A percentile compares a stretch with the other conserved stretches of the same genome.
Evolutionary conservation across 2,113 vertebrate genomes (phyloP).

Genomic region (Nematolebias whitei): DNA sequence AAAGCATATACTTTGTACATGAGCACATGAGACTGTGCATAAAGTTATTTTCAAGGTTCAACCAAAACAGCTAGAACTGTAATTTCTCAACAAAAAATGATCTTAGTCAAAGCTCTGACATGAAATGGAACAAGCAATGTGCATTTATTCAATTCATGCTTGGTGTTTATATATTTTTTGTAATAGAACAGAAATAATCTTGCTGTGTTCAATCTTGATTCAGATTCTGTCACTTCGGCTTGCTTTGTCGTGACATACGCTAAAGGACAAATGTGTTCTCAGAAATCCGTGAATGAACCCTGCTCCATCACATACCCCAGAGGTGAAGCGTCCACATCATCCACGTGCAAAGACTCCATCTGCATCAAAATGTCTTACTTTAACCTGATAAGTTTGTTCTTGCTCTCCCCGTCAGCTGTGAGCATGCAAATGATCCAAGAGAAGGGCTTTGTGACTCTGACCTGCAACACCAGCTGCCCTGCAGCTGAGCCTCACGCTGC

Average conservation of each 20-base stretch:
- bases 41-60: no score
- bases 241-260: conserved; percentile 27
- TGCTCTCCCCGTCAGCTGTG: conserved; percentile 12
- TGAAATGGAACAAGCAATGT: no score
- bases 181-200: no score
- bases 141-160: no score
- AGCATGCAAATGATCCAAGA: neutral
- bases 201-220: neutral
- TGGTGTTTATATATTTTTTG: no score
- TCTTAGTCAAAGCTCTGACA: no score
- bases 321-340: conserved; percentile 17
- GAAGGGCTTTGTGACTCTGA: neutral
- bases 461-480: conserved; percentile 23
- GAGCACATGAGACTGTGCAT: no score
- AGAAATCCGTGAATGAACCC: conserved; percentile 3
- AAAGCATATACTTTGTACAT: no score
- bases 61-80: no score
- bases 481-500: conserved; percentile 6
- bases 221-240: conserved; percentile 16
- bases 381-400: neutral
- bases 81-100: no score
- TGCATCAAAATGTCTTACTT: neutral
- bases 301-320: conserved; percentile 20
- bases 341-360: neutral
- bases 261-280: conserved; percentile 1